Percentiles rank a stretch among this genome's conserved stretches.
phyloP scores from a whole-genome alignment of 2,113 vertebrate genomes.

The Spheniscus mendiculus region DNA sequence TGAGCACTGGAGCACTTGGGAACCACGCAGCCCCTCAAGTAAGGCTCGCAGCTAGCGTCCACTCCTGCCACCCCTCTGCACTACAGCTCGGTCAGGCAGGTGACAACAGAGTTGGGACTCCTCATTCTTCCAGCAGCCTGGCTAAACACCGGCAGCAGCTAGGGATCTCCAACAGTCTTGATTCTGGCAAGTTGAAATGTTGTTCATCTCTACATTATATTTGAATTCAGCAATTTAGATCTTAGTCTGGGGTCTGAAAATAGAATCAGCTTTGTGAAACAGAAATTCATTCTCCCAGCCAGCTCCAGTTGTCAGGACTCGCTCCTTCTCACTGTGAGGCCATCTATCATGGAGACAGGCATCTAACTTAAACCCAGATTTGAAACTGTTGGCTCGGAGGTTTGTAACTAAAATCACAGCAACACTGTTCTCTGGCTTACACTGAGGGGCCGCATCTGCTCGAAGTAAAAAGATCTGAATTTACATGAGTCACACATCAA shows the following conservation, averaged over 20 bases:
- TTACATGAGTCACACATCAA: not conserved
- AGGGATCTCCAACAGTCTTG: not conserved
- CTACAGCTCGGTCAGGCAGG: not conserved
- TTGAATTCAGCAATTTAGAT: not conserved
- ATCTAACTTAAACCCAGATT: slow-evolving; percentile 21
- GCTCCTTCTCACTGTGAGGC: not conserved
- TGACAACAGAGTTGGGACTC: not conserved
- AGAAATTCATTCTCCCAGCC: not conserved
- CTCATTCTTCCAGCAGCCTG: not conserved
- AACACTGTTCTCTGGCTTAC: not conserved
- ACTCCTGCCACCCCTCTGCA: not conserved
- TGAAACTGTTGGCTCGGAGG: slow-evolving; percentile 12
- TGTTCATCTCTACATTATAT: not conserved
- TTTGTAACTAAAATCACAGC: not conserved
- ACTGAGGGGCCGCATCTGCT: slow-evolving; percentile 6
- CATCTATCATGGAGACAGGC: slow-evolving; percentile 12
- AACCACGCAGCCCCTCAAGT: not conserved
- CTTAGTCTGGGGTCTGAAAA: not conserved
- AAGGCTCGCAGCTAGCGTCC: not conserved
- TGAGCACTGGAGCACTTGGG: not conserved
- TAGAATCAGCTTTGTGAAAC: not conserved
- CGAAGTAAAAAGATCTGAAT: not conserved
- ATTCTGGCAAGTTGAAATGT: not conserved
- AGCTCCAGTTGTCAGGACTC: not conserved
- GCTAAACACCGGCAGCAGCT: not conserved